phyloP scores from a whole-genome alignment of 2,888 invertebrate genomes.

The Drosophila paracracens region DNA sequence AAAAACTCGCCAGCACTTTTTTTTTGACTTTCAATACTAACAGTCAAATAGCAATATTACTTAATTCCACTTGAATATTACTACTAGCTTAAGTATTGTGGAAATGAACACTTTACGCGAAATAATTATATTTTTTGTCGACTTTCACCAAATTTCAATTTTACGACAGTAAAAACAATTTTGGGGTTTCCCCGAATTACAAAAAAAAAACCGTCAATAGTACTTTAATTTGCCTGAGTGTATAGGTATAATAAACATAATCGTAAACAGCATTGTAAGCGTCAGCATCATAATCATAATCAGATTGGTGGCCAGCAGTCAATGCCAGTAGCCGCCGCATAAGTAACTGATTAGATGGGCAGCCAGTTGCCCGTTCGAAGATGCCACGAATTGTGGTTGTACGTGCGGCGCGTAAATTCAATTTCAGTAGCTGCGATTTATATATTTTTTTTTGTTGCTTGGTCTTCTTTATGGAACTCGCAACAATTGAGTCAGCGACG shows the following conservation, averaged over 20 bases:
- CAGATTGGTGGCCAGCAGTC: conserved; percentile 33
- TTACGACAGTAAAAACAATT: background rate
- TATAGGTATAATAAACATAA: conserved; percentile 21
- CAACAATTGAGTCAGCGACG: conserved; percentile 47
- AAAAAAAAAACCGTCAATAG: background rate
- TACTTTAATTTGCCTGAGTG: conserved; percentile 1
- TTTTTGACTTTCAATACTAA: no score
- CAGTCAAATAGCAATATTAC: background rate
- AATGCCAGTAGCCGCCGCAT: conserved; percentile 57
- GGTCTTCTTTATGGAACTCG: conserved; percentile 46
- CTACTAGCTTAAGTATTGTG: background rate
- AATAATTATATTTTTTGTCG: background rate
- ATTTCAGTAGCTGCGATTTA: conserved; percentile 72
- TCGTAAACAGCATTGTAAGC: conserved; percentile 35
- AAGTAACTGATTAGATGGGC: conserved; percentile 52
- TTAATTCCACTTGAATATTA: background rate
- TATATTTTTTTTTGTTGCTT: conserved; percentile 8
- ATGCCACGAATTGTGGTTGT: conserved; percentile 83
- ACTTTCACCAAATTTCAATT: background rate
- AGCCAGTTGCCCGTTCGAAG: conserved; percentile 40
- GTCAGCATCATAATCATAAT: conserved; percentile 45
- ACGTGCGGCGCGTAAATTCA: conserved; percentile 84
- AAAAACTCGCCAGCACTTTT: no score
- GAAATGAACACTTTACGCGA: background rate
- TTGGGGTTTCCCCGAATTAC: background rate